phyloP scores from a whole-genome alignment of 2,888 invertebrate genomes.

The Drosophila macrospina region DNA sequence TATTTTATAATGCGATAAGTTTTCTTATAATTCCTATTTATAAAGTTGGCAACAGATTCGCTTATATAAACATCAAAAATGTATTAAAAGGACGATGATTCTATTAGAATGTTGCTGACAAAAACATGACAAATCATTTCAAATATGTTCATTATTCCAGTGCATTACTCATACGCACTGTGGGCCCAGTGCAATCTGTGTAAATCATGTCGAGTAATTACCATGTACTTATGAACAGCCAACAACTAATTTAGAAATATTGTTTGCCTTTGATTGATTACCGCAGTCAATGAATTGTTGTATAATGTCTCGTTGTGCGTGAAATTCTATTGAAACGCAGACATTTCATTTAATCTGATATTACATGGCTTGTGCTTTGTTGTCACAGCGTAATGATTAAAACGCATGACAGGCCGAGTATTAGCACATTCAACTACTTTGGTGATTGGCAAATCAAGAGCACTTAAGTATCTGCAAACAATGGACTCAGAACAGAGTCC shows the following conservation, averaged over 20 bases:
- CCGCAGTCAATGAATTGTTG: conserved; percentile 23
- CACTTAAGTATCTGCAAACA: conserved; percentile 56
- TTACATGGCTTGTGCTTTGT: conserved; percentile 15
- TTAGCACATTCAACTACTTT: conserved; percentile 19
- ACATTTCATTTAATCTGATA: conserved; percentile 33
- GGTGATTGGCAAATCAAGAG: conserved; percentile 39
- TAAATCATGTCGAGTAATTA: conserved; percentile 25
- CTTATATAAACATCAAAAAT: no score
- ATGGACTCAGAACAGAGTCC: conserved; percentile 50
- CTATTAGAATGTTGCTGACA: no score
- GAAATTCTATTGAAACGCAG: conserved; percentile 10
- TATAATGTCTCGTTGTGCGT: conserved; percentile 3
- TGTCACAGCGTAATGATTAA: conserved; percentile 6
- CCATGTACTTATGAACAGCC: conserved; percentile 12
- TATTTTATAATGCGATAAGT: no score
- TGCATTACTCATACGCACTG: conserved; percentile 43
- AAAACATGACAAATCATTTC: no score
- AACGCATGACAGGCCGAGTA: no score
- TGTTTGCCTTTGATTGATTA: conserved; percentile 24
- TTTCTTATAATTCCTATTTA: no score
- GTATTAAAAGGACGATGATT: no score
- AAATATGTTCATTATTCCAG: background rate
- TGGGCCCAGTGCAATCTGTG: conserved; percentile 4
- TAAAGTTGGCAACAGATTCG: no score
- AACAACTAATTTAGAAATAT: conserved; percentile 22